Evolutionary conservation across 2,797 vertebrate genomes (phyloP).

Genomic region (Graptemys geographica): DNA sequence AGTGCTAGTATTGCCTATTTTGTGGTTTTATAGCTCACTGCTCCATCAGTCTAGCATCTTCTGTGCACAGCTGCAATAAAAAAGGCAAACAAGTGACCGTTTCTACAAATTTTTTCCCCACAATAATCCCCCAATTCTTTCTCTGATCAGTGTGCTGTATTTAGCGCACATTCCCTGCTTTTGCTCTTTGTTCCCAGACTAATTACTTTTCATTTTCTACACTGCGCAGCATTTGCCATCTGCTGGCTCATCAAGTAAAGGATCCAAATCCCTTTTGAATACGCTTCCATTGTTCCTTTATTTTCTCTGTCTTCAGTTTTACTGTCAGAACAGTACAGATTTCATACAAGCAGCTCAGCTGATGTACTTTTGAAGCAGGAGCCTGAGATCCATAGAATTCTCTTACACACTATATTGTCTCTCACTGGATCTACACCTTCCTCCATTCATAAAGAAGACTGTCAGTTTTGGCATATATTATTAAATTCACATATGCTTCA

Average conservation of each 20-base stretch:
- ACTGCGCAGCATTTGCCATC: slow-evolving; percentile 64
- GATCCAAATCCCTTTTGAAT: slow-evolving; percentile 65
- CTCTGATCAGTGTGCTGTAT: background rate
- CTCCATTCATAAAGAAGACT: background rate
- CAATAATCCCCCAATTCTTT: slow-evolving; percentile 30
- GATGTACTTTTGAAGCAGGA: background rate
- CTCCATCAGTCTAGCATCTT: slow-evolving; percentile 21
- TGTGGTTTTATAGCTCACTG: slow-evolving; percentile 25
- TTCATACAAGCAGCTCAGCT: background rate
- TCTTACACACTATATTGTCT: slow-evolving; percentile 13
- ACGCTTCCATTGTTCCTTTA: slow-evolving; percentile 13
- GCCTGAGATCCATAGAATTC: background rate
- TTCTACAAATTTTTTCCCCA: slow-evolving; percentile 38
- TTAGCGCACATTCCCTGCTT: slow-evolving; percentile 31
- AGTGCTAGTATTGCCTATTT: slow-evolving; percentile 51
- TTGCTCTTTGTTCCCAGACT: slow-evolving; percentile 65
- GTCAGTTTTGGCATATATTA: slow-evolving; percentile 6
- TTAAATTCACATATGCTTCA: background rate
- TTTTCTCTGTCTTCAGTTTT: slow-evolving; percentile 34
- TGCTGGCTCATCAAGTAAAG: slow-evolving; percentile 68
- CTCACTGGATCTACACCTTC: background rate
- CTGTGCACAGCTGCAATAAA: too few species aligned
- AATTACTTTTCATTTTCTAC: slow-evolving; percentile 60
- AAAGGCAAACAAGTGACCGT: background rate
- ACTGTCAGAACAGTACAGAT: background rate